Percentiles rank a stretch among this genome's conserved stretches.
These are phyloP conservation scores for Cephalopholis sonnerati DNA, from an alignment of 2,113 vertebrate genomes.

Conservation along the genomic window DNA sequence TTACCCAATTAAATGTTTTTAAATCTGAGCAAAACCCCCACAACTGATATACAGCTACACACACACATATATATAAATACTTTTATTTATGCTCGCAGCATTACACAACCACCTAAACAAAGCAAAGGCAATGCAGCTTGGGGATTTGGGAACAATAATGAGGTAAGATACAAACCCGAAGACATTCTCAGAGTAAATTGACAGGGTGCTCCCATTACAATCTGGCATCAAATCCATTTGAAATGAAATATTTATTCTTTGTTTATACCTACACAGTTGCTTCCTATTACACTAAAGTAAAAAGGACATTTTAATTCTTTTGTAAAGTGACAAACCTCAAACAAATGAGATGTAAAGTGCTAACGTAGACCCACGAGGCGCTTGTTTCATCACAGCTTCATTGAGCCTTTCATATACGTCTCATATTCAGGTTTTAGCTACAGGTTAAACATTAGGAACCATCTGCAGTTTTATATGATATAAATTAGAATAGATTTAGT, in stretches of 20 bases:
- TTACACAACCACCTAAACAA: not conserved
- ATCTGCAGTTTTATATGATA: not conserved
- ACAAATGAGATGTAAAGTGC: not conserved
- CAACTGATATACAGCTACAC: not conserved
- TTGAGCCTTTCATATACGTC: not conserved
- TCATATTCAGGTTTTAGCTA: not conserved
- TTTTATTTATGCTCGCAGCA: not conserved
- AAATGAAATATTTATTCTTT: not conserved
- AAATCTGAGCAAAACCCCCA: not conserved
- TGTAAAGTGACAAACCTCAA: not conserved
- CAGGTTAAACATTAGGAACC: not conserved
- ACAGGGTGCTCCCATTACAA: not conserved
- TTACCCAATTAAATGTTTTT: not conserved
- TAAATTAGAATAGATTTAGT: too few species aligned
- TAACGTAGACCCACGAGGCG: not conserved
- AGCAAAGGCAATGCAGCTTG: not conserved
- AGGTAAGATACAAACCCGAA: not conserved
- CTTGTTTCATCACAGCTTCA: not conserved
- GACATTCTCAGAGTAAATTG: slow-evolving; percentile 3
- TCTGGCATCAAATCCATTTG: not conserved
- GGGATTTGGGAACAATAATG: slow-evolving; percentile 1
- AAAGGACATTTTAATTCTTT: not conserved
- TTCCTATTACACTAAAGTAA: not conserved
- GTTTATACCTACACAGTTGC: not conserved
- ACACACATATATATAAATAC: not conserved